Evolutionary conservation across 2,888 invertebrate species (phyloP).

Genomic region (Patella pellucida): DNA sequence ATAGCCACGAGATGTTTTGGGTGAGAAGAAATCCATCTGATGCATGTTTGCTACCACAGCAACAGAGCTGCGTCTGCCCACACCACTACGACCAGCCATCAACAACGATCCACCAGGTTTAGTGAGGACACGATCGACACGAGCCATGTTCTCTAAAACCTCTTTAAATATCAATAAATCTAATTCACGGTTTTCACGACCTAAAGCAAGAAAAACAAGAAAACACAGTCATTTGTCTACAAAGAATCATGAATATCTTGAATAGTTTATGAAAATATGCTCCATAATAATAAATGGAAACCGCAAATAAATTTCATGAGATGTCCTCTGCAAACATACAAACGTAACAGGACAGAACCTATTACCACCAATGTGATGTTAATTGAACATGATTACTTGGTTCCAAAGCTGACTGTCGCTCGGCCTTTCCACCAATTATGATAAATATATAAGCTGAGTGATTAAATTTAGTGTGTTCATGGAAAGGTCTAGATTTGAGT

Average conservation of each 20-base stretch:
- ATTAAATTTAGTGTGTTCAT: too few species aligned
- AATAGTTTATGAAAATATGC: not conserved
- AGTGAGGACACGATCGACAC: slow-evolving; percentile 78
- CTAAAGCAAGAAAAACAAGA: slow-evolving; percentile 69
- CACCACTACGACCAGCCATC: slow-evolving; percentile 83
- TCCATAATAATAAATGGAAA: not conserved
- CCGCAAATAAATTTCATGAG: too few species aligned
- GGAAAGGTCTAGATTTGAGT: too few species aligned
- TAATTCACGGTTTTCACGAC: slow-evolving; percentile 78
- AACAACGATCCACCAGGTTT: slow-evolving; percentile 78
- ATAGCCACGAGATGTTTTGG: slow-evolving; percentile 76
- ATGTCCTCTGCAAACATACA: too few species aligned
- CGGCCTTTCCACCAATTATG: too few species aligned
- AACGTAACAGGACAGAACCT: too few species aligned
- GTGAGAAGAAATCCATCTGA: slow-evolving; percentile 76
- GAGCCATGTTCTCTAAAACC: slow-evolving; percentile 78
- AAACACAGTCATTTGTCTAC: not conserved
- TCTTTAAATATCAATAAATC: slow-evolving; percentile 79
- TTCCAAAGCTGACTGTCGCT: too few species aligned
- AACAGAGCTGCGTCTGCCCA: slow-evolving; percentile 85
- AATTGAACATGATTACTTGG: too few species aligned
- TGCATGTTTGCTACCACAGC: slow-evolving; percentile 82
- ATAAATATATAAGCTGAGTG: too few species aligned
- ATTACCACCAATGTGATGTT: too few species aligned
- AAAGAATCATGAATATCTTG: not conserved